A percentile compares a stretch with the other conserved stretches of the same genome.
Evolutionary conservation across 2,888 invertebrate genomes (phyloP).

Genomic region (Cephonodes hylas): DNA sequence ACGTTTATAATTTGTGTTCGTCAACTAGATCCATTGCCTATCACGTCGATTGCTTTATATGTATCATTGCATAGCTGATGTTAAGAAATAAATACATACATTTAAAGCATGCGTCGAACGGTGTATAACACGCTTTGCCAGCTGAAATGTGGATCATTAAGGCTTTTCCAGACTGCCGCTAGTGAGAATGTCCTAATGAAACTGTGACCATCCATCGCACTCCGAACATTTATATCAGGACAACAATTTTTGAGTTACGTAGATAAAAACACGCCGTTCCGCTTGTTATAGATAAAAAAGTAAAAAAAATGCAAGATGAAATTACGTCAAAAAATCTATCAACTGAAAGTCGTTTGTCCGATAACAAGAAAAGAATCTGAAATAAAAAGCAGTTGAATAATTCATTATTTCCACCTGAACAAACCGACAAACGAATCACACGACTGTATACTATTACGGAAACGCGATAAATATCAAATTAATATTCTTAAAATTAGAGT

Average conservation of each 20-base stretch:
- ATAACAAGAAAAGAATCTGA: neutral
- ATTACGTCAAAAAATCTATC: neutral
- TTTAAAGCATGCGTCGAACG: neutral
- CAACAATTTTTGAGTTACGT: neutral
- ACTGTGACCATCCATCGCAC: too few relatives aligned
- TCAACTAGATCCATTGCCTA: neutral
- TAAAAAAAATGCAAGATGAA: neutral
- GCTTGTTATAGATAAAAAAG: neutral
- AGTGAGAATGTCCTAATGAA: too few relatives aligned
- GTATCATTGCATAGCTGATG: neutral
- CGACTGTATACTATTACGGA: conserved; percentile 26
- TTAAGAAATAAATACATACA: too few relatives aligned
- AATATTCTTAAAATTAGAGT: conserved; percentile 29
- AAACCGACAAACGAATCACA: conserved; percentile 8
- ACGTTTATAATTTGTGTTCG: neutral
- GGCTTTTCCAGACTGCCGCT: too few relatives aligned
- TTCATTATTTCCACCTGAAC: conserved; percentile 8
- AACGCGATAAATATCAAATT: conserved; percentile 24
- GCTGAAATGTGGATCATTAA: too few relatives aligned
- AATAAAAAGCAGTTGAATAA: neutral
- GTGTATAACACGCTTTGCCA: too few relatives aligned
- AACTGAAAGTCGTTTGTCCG: neutral
- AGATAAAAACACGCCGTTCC: neutral
- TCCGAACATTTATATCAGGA: too few relatives aligned
- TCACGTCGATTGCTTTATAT: neutral